Evolutionary conservation across 2,888 invertebrate genomes (phyloP).

Genomic region (Pseudoips prasinana): DNA sequence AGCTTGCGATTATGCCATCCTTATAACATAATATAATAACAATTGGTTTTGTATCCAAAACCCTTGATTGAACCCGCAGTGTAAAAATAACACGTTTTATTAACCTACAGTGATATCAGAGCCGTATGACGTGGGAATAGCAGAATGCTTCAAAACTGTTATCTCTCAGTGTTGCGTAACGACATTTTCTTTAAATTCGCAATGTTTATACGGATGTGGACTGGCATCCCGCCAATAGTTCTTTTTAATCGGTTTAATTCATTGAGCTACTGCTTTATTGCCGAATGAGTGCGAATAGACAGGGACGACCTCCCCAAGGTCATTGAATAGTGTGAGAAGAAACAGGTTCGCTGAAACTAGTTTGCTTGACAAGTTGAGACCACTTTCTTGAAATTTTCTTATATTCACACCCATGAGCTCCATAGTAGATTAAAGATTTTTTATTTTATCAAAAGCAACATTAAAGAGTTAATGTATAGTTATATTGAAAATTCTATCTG

Average conservation of each 20-base stretch:
- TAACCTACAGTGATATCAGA: constrained; percentile 18
- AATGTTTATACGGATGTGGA: constrained; percentile 72
- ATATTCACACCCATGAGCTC: constrained; percentile 3
- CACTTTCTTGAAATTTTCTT: constrained; percentile 34
- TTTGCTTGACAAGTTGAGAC: constrained; percentile 31
- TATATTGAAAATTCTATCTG: no score
- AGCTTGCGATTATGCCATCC: no score
- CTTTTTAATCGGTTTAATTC: constrained; percentile 78
- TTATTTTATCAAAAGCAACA: no score
- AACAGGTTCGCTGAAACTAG: constrained; percentile 35
- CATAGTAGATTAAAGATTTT: no score
- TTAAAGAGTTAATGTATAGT: no score
- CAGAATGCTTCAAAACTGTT: constrained; percentile 33
- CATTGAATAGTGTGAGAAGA: constrained; percentile 43
- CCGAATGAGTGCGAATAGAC: constrained; percentile 62
- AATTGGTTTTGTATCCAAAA: no score
- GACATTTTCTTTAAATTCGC: constrained; percentile 73
- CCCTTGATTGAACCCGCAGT: neutral
- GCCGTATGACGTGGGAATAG: constrained; percentile 22
- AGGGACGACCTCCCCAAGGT: constrained; percentile 72
- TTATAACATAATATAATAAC: no score
- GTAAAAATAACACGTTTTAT: constrained; percentile 17
- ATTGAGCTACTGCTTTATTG: constrained; percentile 74
- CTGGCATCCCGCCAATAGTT: constrained; percentile 71
- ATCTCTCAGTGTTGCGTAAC: constrained; percentile 58